A percentile compares a stretch with the other conserved stretches of the same genome.
phyloP scores from a whole-genome alignment of 1,140 invertebrate species.

The Drosophila nigrodunni region DNA sequence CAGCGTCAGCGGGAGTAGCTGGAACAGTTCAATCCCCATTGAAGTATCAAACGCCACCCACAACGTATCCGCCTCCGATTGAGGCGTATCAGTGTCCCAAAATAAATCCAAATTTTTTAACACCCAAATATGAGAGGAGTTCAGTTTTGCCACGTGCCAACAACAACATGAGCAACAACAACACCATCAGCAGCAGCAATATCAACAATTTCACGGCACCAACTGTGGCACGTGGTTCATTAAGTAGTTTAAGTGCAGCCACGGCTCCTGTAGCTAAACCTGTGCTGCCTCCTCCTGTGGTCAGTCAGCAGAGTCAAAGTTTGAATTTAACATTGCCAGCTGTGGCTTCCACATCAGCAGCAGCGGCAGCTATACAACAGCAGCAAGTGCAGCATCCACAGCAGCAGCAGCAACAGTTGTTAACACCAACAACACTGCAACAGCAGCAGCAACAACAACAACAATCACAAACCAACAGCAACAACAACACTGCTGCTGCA shows the following conservation, averaged over 20 bases:
- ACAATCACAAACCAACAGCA: background rate
- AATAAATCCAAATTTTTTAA: slow-evolving; percentile 82
- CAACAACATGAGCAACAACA: slow-evolving; percentile 30
- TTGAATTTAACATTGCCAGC: slow-evolving; percentile 53
- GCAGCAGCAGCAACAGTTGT: slow-evolving; percentile 39
- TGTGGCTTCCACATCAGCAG: slow-evolving; percentile 60
- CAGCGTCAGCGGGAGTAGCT: slow-evolving; percentile 5
- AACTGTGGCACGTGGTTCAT: slow-evolving; percentile 1
- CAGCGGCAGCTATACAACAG: slow-evolving; percentile 55
- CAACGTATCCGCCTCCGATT: slow-evolving; percentile 82
- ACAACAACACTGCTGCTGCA: slow-evolving; percentile 17
- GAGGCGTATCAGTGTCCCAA: slow-evolving; percentile 83
- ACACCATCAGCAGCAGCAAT: slow-evolving; percentile 22
- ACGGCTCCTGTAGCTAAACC: slow-evolving; percentile 25
- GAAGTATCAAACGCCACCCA: slow-evolving; percentile 79
- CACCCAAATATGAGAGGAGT: slow-evolving; percentile 78
- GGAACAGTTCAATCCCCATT: slow-evolving; percentile 51
- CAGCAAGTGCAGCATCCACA: slow-evolving; percentile 33
- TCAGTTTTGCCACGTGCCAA: slow-evolving; percentile 56
- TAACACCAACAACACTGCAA: background rate
- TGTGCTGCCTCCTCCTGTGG: slow-evolving; percentile 32
- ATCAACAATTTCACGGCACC: slow-evolving; percentile 19
- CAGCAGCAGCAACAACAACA: slow-evolving; percentile 26
- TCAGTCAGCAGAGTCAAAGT: slow-evolving; percentile 53
- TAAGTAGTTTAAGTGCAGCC: slow-evolving; percentile 31